phyloP scores from a whole-genome alignment of 2,888 invertebrate species.

The Tachina fera region DNA sequence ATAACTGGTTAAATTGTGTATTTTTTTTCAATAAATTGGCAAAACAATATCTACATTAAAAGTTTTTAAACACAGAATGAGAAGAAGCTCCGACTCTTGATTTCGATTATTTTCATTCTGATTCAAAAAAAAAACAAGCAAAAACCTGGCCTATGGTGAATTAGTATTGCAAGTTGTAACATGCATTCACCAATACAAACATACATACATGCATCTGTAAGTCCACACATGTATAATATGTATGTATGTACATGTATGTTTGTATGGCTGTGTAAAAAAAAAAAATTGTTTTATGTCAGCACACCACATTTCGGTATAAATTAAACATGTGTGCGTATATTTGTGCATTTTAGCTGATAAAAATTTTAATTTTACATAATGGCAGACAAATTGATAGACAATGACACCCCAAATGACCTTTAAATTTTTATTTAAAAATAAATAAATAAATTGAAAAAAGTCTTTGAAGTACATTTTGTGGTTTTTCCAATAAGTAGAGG shows the following conservation, averaged over 20 bases:
- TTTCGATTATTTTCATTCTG: conserved; percentile 56
- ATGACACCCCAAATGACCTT: conserved; percentile 68
- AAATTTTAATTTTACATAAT: conserved; percentile 69
- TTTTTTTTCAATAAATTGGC: conserved; percentile 62
- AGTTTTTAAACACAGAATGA: conserved; percentile 23
- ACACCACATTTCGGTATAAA: conserved; percentile 25
- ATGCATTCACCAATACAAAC: conserved; percentile 1
- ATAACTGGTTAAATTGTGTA: conserved; percentile 79
- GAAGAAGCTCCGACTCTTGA: conserved; percentile 60
- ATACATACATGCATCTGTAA: background rate
- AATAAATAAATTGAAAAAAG: conserved; percentile 11
- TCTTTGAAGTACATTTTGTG: conserved; percentile 12
- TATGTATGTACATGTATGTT: background rate
- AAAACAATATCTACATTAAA: conserved; percentile 30
- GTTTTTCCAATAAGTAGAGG: conserved; percentile 43
- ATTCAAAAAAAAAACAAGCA: conserved; percentile 4
- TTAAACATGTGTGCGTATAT: conserved; percentile 22
- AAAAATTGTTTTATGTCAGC: conserved; percentile 6
- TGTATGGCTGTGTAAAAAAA: background rate
- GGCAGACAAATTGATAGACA: conserved; percentile 69
- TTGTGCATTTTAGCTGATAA: conserved; percentile 40
- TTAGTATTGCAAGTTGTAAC: background rate
- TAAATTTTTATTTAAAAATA: conserved; percentile 50
- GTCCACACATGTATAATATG: background rate
- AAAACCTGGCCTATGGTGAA: conserved; percentile 12